These are phyloP conservation scores for Apogon talboti DNA, from an alignment of 2,797 vertebrate species.

Conservation along the genomic window DNA sequence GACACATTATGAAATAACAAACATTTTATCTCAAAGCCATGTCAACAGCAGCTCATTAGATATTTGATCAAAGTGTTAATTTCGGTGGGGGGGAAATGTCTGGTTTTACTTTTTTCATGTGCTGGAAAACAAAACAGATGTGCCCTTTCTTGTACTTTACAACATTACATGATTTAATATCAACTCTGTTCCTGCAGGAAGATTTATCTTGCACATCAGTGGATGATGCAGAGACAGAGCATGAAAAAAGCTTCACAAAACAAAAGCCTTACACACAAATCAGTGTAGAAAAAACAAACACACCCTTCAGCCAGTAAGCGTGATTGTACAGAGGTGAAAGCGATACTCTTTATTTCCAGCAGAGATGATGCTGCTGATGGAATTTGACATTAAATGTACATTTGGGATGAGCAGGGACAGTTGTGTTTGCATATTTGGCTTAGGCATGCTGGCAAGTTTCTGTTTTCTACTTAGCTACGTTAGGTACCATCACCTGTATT, in stretches of 20 bases:
- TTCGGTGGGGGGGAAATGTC: too few relatives aligned
- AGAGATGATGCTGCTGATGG: slow-evolving; percentile 32
- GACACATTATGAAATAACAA: slow-evolving; percentile 59
- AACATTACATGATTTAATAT: slow-evolving; percentile 58
- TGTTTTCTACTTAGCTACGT: not conserved
- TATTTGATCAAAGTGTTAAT: slow-evolving; percentile 68
- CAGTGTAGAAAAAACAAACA: slow-evolving; percentile 35
- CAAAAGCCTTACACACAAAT: slow-evolving; percentile 45
- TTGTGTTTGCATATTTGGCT: slow-evolving; percentile 23
- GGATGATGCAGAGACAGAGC: slow-evolving; percentile 37
- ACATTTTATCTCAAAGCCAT: slow-evolving; percentile 58
- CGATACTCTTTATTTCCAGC: slow-evolving; percentile 20
- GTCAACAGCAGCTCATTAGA: slow-evolving; percentile 67
- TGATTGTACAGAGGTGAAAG: slow-evolving; percentile 39
- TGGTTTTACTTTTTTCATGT: slow-evolving; percentile 52
- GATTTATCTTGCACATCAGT: slow-evolving; percentile 47
- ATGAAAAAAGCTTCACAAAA: slow-evolving; percentile 47
- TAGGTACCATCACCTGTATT: not conserved
- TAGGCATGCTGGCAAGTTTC: not conserved
- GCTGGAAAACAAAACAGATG: slow-evolving; percentile 56
- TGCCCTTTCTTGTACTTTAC: slow-evolving; percentile 55
- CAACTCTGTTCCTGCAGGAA: slow-evolving; percentile 41
- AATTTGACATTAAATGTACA: slow-evolving; percentile 23
- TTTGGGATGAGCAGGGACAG: slow-evolving; percentile 8
- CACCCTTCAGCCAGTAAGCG: slow-evolving; percentile 42